A percentile compares a stretch with the other conserved stretches of the same genome.
These are phyloP conservation scores for Puma concolor DNA, from an alignment of 2,113 vertebrate species.

Conservation along the genomic window DNA sequence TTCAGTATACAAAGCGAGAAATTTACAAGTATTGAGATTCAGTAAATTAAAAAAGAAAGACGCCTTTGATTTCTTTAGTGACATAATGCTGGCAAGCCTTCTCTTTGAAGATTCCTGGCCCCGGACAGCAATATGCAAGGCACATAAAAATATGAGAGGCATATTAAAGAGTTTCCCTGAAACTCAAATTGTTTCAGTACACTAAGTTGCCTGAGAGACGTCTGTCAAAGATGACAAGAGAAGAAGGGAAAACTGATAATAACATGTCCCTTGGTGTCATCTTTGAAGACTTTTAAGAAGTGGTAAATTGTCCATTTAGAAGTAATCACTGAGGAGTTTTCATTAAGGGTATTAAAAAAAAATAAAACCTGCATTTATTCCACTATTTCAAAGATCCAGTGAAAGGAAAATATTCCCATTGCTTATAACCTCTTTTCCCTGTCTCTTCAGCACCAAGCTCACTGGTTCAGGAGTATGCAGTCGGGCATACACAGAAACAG, in stretches of 20 bases:
- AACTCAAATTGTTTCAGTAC: conserved; percentile 28
- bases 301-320: not conserved
- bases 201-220: not conserved
- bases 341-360: not conserved
- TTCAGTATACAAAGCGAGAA: not conserved
- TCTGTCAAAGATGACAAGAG: not conserved
- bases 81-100: not conserved
- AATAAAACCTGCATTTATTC: not conserved
- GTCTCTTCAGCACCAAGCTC: not conserved
- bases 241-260: not conserved
- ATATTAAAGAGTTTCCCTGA: not conserved
- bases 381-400: not conserved
- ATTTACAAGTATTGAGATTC: not conserved
- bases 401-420: conserved; percentile 12
- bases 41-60: not conserved
- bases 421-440: not conserved
- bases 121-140: not conserved
- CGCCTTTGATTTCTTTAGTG: not conserved
- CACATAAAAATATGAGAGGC: not conserved
- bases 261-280: not conserved
- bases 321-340: not conserved
- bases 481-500: not conserved
- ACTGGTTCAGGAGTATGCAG: not conserved
- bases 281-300: not conserved
- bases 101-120: not conserved